These are phyloP conservation scores for Drosophila nr. perissopoda DNA, from an alignment of 2,888 invertebrate species.

Conservation along the genomic window DNA sequence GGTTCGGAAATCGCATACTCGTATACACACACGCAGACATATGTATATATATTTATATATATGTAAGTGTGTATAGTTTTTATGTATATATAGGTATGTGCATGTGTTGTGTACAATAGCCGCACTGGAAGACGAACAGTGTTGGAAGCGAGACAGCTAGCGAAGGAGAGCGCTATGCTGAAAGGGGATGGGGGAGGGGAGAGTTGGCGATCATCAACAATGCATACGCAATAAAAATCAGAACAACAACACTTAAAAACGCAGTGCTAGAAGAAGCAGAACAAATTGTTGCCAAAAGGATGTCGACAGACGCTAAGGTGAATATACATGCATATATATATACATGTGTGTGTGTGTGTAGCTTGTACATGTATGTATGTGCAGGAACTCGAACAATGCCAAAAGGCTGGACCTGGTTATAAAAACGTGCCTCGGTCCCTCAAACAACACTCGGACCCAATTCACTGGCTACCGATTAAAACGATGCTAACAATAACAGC, in stretches of 20 bases:
- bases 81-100: conserved; percentile 3
- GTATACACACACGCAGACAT: conserved; percentile 8
- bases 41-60: neutral
- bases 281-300: conserved; percentile 65
- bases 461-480: conserved; percentile 65
- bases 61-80: neutral
- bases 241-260: conserved; percentile 37
- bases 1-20: conserved; percentile 64
- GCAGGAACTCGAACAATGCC: conserved; percentile 35
- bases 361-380: neutral
- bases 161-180: neutral
- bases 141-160: neutral
- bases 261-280: conserved; percentile 16
- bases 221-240: conserved; percentile 47
- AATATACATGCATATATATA: neutral
- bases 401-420: conserved; percentile 35
- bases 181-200: neutral
- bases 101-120: conserved; percentile 4
- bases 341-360: neutral
- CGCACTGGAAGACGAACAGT: conserved; percentile 29
- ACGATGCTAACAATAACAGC: conserved; percentile 47
- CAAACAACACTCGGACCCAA: conserved; percentile 17
- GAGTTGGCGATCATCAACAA: conserved; percentile 36
- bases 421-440: conserved; percentile 13
- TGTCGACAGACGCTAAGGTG: conserved; percentile 30